Conservation (phyloP, 2,113 vertebrate species). For the Ceyx melanurus region DNA sequence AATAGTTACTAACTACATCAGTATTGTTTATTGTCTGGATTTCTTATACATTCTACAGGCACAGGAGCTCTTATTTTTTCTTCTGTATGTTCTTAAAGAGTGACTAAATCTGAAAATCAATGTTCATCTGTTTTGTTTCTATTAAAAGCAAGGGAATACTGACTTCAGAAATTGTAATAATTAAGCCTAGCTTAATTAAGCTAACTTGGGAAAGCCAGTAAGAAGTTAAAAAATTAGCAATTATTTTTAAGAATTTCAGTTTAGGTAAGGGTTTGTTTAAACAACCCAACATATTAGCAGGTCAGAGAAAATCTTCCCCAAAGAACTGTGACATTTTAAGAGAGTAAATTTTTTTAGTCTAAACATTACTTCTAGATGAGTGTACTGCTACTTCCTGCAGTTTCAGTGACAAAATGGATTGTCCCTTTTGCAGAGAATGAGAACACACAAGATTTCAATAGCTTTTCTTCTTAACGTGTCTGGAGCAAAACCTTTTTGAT, state of each 20-base stretch:
- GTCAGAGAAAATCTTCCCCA: not conserved
- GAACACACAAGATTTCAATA: not conserved
- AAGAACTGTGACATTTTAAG: not conserved
- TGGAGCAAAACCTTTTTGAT: not conserved
- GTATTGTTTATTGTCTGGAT: conserved; percentile 59
- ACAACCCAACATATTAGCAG: not conserved
- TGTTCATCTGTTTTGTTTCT: not conserved
- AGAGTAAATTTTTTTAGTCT: not conserved
- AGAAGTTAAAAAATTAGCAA: not conserved
- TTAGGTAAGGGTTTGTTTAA: not conserved
- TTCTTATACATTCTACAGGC: conserved; percentile 29
- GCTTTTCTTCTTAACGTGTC: not conserved
- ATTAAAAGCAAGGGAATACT: not conserved
- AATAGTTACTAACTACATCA: conserved; percentile 9
- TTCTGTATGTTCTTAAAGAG: not conserved
- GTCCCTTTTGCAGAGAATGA: not conserved
- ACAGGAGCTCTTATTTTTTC: not conserved
- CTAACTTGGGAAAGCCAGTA: not conserved
- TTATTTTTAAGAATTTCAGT: not conserved
- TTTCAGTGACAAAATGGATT: not conserved
- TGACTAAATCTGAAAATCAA: not conserved
- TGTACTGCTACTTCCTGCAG: not conserved
- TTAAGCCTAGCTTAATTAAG: not conserved
- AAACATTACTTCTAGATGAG: not conserved
- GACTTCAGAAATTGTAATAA: not conserved